Evolutionary conservation across 2,888 invertebrate species (phyloP).

Genomic region (Ochropleura plecta): DNA sequence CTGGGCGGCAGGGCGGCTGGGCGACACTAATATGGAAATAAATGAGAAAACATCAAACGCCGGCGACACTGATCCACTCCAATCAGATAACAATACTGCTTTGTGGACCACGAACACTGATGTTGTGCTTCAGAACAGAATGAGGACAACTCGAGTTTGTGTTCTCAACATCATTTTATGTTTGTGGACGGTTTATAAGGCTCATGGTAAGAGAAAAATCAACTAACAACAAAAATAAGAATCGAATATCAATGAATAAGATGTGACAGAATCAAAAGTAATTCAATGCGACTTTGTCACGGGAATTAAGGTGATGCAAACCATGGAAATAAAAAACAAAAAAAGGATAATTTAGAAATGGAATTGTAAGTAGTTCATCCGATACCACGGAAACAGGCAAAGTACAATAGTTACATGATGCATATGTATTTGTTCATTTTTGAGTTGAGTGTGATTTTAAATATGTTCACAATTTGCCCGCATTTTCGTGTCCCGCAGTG

Average conservation of each 20-base stretch:
- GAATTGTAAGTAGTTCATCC: not conserved
- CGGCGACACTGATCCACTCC: slow-evolving; percentile 75
- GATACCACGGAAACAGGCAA: not conserved
- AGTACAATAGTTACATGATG: not conserved
- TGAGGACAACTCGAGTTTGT: slow-evolving; percentile 9
- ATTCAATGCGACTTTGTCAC: not conserved
- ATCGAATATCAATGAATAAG: not conserved
- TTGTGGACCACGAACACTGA: slow-evolving; percentile 62
- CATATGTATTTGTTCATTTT: too few species aligned
- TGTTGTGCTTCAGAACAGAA: slow-evolving; percentile 13
- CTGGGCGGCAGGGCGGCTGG: too few species aligned
- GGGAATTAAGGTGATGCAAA: too few species aligned
- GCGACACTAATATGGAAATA: slow-evolving; percentile 86
- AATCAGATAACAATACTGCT: slow-evolving; percentile 78
- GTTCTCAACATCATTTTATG: slow-evolving; percentile 10
- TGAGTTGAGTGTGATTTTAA: too few species aligned
- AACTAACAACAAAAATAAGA: not conserved
- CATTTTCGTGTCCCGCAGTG: slow-evolving; percentile 13
- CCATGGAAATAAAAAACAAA: too few species aligned
- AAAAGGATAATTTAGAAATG: not conserved
- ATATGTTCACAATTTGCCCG: not conserved
- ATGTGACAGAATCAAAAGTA: not conserved
- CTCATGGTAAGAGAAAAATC: not conserved
- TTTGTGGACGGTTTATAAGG: not conserved
- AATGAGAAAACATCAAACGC: slow-evolving; percentile 81